These are phyloP conservation scores for Minunthozetes semirufus DNA, from an alignment of 2,888 invertebrate species.

Conservation along the genomic window DNA sequence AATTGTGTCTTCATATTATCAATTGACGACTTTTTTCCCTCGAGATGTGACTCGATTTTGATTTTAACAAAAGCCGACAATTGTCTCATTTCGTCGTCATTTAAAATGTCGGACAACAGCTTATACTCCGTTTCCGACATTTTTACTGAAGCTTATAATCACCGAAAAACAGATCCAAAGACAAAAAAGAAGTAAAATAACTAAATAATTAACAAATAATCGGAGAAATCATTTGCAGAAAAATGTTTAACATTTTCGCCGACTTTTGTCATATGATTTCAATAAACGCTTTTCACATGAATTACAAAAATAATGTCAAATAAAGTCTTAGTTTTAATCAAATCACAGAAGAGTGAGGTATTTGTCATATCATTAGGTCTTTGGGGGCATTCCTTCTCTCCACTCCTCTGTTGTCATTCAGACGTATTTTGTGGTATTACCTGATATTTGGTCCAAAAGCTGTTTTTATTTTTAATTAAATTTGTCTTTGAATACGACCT, in stretches of 20 bases:
- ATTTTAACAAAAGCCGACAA: neutral
- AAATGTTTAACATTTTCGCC: neutral
- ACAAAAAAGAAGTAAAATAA: neutral
- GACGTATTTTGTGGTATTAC: too few species aligned
- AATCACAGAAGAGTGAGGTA: too few species aligned
- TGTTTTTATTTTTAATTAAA: too few species aligned
- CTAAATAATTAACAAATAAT: neutral
- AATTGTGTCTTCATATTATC: neutral
- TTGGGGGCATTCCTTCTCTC: too few species aligned
- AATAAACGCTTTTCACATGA: neutral
- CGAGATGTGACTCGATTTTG: constrained; percentile 23
- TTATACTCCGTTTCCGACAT: neutral
- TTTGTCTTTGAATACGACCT: neutral
- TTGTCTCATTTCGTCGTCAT: neutral
- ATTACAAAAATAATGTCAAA: neutral
- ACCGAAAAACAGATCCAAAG: neutral
- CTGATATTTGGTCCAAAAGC: too few species aligned
- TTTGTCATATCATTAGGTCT: too few species aligned
- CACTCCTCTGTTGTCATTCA: too few species aligned
- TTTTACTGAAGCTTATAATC: neutral
- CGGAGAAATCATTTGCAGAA: neutral
- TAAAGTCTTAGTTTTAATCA: too few species aligned
- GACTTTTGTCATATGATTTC: neutral
- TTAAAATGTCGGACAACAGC: neutral
- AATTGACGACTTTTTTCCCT: neutral